Percentiles rank a stretch among this genome's conserved stretches.
These are phyloP conservation scores for Acrobasis consociella DNA, from an alignment of 2,888 invertebrate genomes.

Conservation along the genomic window DNA sequence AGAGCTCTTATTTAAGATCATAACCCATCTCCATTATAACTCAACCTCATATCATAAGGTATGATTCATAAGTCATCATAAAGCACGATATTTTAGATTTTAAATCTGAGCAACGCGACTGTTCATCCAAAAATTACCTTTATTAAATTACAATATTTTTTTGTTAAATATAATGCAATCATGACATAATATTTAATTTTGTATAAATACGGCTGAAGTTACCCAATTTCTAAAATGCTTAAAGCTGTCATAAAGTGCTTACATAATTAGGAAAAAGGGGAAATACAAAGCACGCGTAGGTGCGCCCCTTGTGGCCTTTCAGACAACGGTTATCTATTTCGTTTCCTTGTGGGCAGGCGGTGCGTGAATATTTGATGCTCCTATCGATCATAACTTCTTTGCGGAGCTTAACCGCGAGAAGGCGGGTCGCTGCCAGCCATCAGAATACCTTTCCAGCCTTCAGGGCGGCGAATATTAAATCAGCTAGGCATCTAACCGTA, in stretches of 20 bases:
- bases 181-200: too few relatives aligned
- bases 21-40: too few relatives aligned
- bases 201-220: background rate
- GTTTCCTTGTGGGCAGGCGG: slow-evolving; percentile 65
- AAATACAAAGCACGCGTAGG: slow-evolving; percentile 40
- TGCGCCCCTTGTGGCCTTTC: slow-evolving; percentile 69
- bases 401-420: slow-evolving; percentile 45
- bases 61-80: too few relatives aligned
- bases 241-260: slow-evolving; percentile 48
- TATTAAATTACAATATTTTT: too few relatives aligned
- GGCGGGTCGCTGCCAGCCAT: slow-evolving; percentile 30
- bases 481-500: slow-evolving; percentile 3
- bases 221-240: slow-evolving; percentile 29
- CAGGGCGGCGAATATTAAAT: slow-evolving; percentile 17
- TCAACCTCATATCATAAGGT: too few relatives aligned
- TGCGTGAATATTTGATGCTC: slow-evolving; percentile 77
- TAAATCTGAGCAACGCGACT: too few relatives aligned
- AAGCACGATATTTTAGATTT: too few relatives aligned
- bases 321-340: slow-evolving; percentile 71
- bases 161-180: too few relatives aligned
- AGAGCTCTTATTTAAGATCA: too few relatives aligned
- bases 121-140: too few relatives aligned
- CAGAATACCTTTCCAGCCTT: slow-evolving; percentile 16
- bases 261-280: slow-evolving; percentile 58
- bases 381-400: slow-evolving; percentile 80